Evolutionary conservation across 1,140 invertebrate species (phyloP).

Genomic region (Nasonia longicornis): DNA sequence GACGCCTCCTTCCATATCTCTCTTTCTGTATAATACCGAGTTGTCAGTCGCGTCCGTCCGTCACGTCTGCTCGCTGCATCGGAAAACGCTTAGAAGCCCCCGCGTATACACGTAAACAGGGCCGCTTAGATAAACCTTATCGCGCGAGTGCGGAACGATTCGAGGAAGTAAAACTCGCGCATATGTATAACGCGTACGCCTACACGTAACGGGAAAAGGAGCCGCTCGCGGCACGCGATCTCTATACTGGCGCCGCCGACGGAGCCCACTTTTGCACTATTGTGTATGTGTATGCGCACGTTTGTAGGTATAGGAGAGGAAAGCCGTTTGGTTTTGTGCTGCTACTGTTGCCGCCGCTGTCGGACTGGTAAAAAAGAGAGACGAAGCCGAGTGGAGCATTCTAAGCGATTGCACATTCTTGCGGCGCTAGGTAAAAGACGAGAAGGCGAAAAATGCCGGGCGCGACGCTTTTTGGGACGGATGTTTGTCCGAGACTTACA

Average conservation of each 20-base stretch:
- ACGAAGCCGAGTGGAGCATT: neutral
- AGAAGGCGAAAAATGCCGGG: neutral
- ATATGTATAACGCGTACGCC: neutral
- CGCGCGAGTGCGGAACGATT: neutral
- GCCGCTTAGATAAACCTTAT: neutral
- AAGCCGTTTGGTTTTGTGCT: too few species aligned
- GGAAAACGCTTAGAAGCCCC: slow-evolving; percentile 23
- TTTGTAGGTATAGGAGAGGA: too few species aligned
- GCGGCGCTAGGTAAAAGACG: neutral
- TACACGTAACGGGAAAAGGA: slow-evolving; percentile 11
- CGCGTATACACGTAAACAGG: neutral
- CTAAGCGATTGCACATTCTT: slow-evolving; percentile 3
- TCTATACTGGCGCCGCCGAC: neutral
- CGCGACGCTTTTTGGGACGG: neutral
- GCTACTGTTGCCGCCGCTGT: neutral
- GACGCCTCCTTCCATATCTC: neutral
- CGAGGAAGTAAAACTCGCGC: neutral
- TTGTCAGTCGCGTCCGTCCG: neutral
- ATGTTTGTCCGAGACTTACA: neutral
- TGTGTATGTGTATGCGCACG: neutral
- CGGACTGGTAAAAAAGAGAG: neutral
- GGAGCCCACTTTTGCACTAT: neutral
- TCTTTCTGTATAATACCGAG: neutral
- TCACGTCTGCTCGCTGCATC: slow-evolving; percentile 17
- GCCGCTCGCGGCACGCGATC: neutral